A percentile compares a stretch with the other conserved stretches of the same genome.
Evolutionary conservation across 1,140 invertebrate species (phyloP).

Genomic region (Teleogryllus occipitalis): DNA sequence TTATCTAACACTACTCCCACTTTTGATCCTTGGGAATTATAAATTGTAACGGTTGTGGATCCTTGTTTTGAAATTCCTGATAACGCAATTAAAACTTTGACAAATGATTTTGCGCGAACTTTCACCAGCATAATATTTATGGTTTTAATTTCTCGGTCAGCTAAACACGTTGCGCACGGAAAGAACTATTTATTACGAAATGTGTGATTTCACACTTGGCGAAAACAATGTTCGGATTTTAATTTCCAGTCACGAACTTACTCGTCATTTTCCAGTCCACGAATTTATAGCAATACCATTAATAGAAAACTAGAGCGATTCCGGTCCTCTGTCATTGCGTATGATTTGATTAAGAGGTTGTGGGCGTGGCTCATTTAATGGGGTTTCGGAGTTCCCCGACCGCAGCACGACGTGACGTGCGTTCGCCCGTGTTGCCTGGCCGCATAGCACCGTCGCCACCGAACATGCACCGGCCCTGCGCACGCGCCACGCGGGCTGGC

Average conservation of each 20-base stretch:
- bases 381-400: not conserved
- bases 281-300: not conserved
- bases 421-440: no score
- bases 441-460: no score
- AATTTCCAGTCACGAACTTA: not conserved
- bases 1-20: no score
- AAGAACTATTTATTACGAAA: not conserved
- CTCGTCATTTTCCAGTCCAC: not conserved
- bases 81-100: no score
- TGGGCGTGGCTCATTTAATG: not conserved
- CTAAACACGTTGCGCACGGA: not conserved
- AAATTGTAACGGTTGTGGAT: no score
- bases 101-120: no score
- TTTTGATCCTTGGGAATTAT: no score
- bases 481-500: no score
- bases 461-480: no score
- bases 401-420: no score
- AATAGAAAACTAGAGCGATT: not conserved
- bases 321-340: not conserved
- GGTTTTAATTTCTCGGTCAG: not conserved
- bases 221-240: not conserved
- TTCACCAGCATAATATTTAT: not conserved
- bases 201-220: not conserved
- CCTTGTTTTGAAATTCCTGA: no score
- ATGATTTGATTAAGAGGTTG: constrained; percentile 1